Evolutionary conservation across 2,888 invertebrate species (phyloP), one percentile per base, ranked within the genome.

Genomic region (Cybosia mesomella): DNA sequence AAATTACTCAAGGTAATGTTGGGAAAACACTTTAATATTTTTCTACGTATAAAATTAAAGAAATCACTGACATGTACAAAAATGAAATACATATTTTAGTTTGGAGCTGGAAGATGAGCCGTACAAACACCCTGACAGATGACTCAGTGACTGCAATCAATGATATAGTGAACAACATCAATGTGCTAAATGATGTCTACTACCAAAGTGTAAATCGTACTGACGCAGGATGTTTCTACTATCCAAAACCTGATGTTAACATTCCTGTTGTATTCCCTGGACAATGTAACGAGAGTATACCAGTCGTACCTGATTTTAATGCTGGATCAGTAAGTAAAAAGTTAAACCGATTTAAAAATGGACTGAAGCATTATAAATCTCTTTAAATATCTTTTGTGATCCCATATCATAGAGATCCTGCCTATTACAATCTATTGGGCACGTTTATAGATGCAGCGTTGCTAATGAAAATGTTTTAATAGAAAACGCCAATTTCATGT

Each of bases 101-200:
- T 1, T 91, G 81, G 83, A 91, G 92, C 68, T 94, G 93, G 93
- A 92, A 92, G 64, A 78, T 94, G 28, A 89, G 91, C 67, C 87
- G 91, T 64, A 76, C 79, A 0, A 82, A 81, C 62, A 77, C 68
- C 1, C 70, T 92, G 9, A 73, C 88, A 0, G 8, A 55, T 1
- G 49, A 57, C 2, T 87, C 88, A 0, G 76, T 70, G 0, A 66
- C 34, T 0, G 82, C 81, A 0, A 91, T 93, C 53, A 82, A 87
- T 63, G 72, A 75, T 8, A 80, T 86, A 0, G 69, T 85, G 0
- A 72, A 79, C 55, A 77, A 39, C 1, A 66, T 90, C 11, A 71
- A 84, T n/a, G 89, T 91, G 0, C 77, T 91, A 8, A 80, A 89
- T 55, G 73, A 85, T 13, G 81, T 77, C 0, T 92, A 89, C 77